Conservation (phyloP, 2,888 invertebrate species). For the Lutraria lutraria region DNA sequence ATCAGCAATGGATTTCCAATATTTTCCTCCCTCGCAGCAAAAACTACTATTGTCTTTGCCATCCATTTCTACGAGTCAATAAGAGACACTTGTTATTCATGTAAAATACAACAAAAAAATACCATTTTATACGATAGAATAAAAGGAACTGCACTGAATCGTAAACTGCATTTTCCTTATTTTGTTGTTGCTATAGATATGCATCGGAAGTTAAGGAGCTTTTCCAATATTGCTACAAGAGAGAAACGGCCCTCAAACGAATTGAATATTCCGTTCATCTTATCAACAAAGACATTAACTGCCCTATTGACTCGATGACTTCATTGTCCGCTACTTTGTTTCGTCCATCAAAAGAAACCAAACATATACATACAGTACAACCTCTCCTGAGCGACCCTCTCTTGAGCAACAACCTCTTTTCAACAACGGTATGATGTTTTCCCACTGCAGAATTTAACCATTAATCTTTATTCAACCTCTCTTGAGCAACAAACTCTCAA, state of each 20-base stretch:
- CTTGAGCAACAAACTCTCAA: no score
- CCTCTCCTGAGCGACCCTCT: no score
- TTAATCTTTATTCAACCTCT: no score
- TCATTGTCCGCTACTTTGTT: background rate
- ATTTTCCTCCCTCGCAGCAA: constrained; percentile 11
- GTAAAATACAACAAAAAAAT: background rate
- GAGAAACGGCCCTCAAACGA: background rate
- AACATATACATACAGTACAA: no score
- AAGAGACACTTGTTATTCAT: background rate
- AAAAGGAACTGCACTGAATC: background rate
- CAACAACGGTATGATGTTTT: no score
- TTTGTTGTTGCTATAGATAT: background rate
- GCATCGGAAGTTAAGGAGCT: background rate
- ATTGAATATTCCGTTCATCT: background rate
- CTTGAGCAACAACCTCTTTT: no score
- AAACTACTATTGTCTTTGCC: background rate
- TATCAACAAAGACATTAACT: background rate
- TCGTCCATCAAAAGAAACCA: background rate
- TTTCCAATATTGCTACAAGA: background rate
- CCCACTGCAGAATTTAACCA: no score
- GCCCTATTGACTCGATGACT: background rate
- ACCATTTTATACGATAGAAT: background rate
- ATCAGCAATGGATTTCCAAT: constrained; percentile 1
- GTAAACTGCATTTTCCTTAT: background rate
- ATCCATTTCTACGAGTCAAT: background rate